These are phyloP conservation scores for Liodrosophila aerea DNA, from an alignment of 2,888 invertebrate genomes.

Conservation along the genomic window DNA sequence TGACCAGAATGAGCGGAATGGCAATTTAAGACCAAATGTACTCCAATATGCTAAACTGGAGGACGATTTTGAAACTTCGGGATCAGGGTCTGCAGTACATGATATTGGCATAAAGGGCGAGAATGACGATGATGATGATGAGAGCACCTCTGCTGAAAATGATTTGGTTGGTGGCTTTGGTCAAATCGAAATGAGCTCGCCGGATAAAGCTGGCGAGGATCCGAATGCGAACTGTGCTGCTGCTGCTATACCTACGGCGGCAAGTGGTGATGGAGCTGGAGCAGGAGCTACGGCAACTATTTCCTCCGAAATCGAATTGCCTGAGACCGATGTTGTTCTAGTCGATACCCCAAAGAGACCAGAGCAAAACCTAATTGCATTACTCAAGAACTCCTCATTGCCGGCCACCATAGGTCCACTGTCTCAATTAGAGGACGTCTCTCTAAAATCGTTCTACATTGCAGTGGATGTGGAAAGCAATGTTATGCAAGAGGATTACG, in stretches of 20 bases:
- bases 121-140: constrained; percentile 84
- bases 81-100: constrained; percentile 6
- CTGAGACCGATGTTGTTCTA: constrained; percentile 89
- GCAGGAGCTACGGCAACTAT: constrained; percentile 82
- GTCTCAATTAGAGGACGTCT: constrained; percentile 82
- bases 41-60: constrained; percentile 46
- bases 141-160: constrained; percentile 85
- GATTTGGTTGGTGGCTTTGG: constrained; percentile 84
- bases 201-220: constrained; percentile 82
- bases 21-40: constrained; percentile 84
- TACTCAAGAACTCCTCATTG: constrained; percentile 85
- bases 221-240: constrained; percentile 83
- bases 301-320: constrained; percentile 92
- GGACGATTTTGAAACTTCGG: constrained; percentile 32
- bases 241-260: constrained; percentile 60
- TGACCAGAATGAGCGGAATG: constrained; percentile 87
- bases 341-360: constrained; percentile 90
- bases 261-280: constrained; percentile 55
- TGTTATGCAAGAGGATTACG: constrained; percentile 79
- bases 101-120: constrained; percentile 23
- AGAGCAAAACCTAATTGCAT: constrained; percentile 86
- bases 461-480: constrained; percentile 85
- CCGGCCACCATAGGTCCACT: constrained; percentile 73
- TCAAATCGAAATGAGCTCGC: constrained; percentile 83
- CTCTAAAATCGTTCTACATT: constrained; percentile 84